Conservation (phyloP, 1,140 invertebrate species). For the Ephestia elutella region DNA sequence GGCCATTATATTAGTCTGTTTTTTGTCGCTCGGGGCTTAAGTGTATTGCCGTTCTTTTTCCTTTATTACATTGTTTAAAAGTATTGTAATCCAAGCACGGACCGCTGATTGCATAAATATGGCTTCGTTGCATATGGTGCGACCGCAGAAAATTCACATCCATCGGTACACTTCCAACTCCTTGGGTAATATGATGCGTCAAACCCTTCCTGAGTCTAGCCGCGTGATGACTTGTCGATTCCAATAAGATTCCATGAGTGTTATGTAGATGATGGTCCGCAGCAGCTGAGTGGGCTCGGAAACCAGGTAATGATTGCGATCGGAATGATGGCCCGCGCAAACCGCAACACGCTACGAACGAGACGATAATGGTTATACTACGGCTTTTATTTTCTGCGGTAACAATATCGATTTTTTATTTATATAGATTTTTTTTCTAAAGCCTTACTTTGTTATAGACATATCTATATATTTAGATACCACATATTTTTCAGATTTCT, state of each 20-base stretch:
- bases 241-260: constrained; percentile 37
- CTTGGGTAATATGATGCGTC: constrained; percentile 57
- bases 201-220: constrained; percentile 52
- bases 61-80: constrained; percentile 15
- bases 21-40: constrained; percentile 26
- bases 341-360: constrained; percentile 62
- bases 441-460: background rate
- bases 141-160: constrained; percentile 64
- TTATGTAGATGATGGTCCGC: constrained; percentile 34
- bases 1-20: constrained; percentile 32
- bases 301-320: constrained; percentile 56
- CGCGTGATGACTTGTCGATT: constrained; percentile 34
- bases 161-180: constrained; percentile 60
- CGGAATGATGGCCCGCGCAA: constrained; percentile 49
- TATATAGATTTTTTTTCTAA: constrained; percentile 17
- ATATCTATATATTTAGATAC: too few relatives aligned
- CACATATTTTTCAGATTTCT: too few relatives aligned
- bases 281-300: constrained; percentile 36
- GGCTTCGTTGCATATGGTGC: constrained; percentile 52
- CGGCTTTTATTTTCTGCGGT: constrained; percentile 47
- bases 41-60: constrained; percentile 6
- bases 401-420: constrained; percentile 31
- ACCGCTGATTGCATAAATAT: constrained; percentile 58
- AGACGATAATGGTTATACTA: constrained; percentile 53
- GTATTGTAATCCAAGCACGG: constrained; percentile 42